phyloP scores from a whole-genome alignment of 2,113 vertebrate genomes.

The Tenrec ecaudatus region DNA sequence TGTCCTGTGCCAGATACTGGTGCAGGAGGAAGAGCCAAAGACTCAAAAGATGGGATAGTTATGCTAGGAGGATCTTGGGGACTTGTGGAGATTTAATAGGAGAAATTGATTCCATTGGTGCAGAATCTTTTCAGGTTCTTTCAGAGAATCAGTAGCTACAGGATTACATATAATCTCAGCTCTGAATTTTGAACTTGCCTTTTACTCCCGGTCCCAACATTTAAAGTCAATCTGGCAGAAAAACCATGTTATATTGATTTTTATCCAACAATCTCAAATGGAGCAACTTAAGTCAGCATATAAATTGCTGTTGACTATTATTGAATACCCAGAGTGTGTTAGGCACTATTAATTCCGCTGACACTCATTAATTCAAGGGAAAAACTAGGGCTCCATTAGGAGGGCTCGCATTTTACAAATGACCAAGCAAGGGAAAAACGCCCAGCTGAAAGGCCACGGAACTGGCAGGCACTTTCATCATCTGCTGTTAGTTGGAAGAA shows the following conservation, averaged over 20 bases:
- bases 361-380: slow-evolving; percentile 78
- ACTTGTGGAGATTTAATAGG: background rate
- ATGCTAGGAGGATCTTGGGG: background rate
- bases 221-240: background rate
- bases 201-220: background rate
- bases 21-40: background rate
- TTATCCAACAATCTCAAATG: slow-evolving; percentile 39
- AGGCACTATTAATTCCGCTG: slow-evolving; percentile 66
- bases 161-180: background rate
- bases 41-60: background rate
- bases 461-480: slow-evolving; percentile 76
- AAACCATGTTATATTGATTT: slow-evolving; percentile 51
- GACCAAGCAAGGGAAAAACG: slow-evolving; percentile 79
- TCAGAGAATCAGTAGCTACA: background rate
- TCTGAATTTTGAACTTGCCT: background rate
- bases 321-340: slow-evolving; percentile 34
- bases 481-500: slow-evolving; percentile 81
- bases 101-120: slow-evolving; percentile 9
- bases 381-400: slow-evolving; percentile 64
- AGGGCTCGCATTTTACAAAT: slow-evolving; percentile 76
- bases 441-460: slow-evolving; percentile 74
- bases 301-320: slow-evolving; percentile 67
- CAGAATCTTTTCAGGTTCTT: slow-evolving; percentile 13
- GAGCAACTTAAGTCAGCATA: slow-evolving; percentile 42
- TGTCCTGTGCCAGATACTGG: background rate